phyloP scores from a whole-genome alignment of 2,797 vertebrate species.

The Champsocephalus gunnari region DNA sequence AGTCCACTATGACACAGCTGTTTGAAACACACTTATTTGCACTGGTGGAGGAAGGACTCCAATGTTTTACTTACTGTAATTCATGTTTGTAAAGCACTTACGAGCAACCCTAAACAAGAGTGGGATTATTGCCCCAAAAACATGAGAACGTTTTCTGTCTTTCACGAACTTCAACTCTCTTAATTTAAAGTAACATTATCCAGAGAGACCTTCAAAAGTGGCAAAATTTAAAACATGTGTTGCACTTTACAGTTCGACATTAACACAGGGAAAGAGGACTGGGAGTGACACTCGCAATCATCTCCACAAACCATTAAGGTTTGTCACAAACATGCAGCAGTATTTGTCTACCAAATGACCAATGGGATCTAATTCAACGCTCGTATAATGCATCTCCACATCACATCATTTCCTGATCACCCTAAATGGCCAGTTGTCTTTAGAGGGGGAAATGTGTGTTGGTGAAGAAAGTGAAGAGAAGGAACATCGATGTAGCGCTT shows the following conservation, averaged over 20 bases:
- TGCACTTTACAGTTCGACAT: background rate
- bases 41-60: too few relatives aligned
- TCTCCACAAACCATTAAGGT: background rate
- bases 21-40: too few relatives aligned
- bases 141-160: background rate
- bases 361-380: background rate
- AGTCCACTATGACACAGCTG: too few relatives aligned
- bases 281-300: background rate
- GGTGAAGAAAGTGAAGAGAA: background rate
- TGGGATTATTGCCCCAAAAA: background rate
- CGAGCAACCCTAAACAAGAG: background rate
- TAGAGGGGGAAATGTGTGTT: background rate
- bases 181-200: background rate
- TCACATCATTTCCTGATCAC: background rate
- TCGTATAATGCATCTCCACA: background rate
- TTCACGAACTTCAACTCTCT: background rate
- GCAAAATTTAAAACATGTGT: background rate
- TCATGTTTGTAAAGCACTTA: background rate
- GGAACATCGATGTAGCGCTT: background rate
- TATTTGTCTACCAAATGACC: background rate
- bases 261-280: background rate
- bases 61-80: too few relatives aligned
- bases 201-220: background rate
- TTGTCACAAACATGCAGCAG: background rate
- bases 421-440: background rate